phyloP scores from a whole-genome alignment of 2,888 invertebrate genomes.

The Synergus umbraculus region DNA sequence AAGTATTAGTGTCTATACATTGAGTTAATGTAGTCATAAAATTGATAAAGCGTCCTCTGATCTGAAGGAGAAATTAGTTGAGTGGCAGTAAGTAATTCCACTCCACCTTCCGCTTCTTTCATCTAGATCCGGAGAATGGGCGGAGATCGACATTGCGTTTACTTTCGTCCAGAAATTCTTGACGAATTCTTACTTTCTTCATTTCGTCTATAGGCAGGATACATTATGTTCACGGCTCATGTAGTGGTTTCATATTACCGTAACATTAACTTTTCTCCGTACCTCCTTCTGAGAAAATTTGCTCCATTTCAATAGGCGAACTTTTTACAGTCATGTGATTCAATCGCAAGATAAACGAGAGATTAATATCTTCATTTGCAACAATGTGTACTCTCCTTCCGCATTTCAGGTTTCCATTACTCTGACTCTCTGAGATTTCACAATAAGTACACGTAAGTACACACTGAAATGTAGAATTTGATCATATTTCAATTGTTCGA shows the following conservation, averaged over 20 bases:
- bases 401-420: slow-evolving; percentile 21
- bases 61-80: slow-evolving; percentile 3
- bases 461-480: background rate
- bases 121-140: slow-evolving; percentile 40
- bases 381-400: slow-evolving; percentile 38
- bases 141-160: slow-evolving; percentile 42
- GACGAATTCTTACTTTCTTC: slow-evolving; percentile 38
- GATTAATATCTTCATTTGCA: slow-evolving; percentile 27
- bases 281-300: slow-evolving; percentile 4
- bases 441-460: slow-evolving; percentile 2
- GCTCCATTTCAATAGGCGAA: slow-evolving; percentile 18
- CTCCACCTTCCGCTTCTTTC: background rate
- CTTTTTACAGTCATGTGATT: slow-evolving; percentile 10
- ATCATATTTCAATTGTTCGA: background rate
- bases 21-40: background rate
- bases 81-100: background rate
- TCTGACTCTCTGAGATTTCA: background rate
- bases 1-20: no score
- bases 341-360: slow-evolving; percentile 27
- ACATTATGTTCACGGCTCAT: background rate
- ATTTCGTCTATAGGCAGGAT: background rate
- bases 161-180: slow-evolving; percentile 50
- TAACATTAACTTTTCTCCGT: slow-evolving; percentile 20
- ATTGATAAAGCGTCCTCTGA: background rate
- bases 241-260: background rate